Percentiles rank a stretch among this genome's conserved stretches.
Conservation (phyloP, 2,888 invertebrate genomes). For the Latheticus oryzae region DNA sequence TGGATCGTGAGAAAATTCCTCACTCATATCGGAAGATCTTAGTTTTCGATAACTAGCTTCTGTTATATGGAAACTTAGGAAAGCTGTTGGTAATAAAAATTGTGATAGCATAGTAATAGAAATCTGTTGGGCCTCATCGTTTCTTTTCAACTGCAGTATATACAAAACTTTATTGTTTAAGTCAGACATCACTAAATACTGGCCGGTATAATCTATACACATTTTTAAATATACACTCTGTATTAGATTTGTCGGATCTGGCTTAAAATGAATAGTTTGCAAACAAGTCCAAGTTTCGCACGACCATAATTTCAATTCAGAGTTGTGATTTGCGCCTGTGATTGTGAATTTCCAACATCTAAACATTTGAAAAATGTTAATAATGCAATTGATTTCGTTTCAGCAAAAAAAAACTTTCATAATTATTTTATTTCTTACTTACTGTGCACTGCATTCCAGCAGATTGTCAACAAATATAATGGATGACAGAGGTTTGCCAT, state of each 20-base stretch:
- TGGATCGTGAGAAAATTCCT: slow-evolving; percentile 67
- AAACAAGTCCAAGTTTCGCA: slow-evolving; percentile 95
- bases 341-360: slow-evolving; percentile 97
- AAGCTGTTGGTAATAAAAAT: slow-evolving; percentile 87
- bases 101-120: slow-evolving; percentile 83
- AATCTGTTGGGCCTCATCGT: slow-evolving; percentile 72
- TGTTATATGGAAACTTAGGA: slow-evolving; percentile 89
- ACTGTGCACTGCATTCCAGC: slow-evolving; percentile 80
- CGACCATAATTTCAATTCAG: slow-evolving; percentile 92
- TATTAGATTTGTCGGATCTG: slow-evolving; percentile 64
- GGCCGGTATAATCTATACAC: slow-evolving; percentile 85
- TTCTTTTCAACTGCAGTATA: slow-evolving; percentile 78
- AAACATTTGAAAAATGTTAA: no score
- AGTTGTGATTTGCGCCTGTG: slow-evolving; percentile 90
- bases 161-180: slow-evolving; percentile 86
- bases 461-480: slow-evolving; percentile 96
- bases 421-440: slow-evolving; percentile 63
- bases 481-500: slow-evolving; percentile 85
- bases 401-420: no score
- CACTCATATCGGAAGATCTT: slow-evolving; percentile 65
- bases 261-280: slow-evolving; percentile 83
- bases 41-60: slow-evolving; percentile 75
- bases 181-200: slow-evolving; percentile 89
- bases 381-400: no score
- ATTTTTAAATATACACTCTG: slow-evolving; percentile 75